Conservation (phyloP, 2,888 invertebrate species). For the Bugula neritina region DNA sequence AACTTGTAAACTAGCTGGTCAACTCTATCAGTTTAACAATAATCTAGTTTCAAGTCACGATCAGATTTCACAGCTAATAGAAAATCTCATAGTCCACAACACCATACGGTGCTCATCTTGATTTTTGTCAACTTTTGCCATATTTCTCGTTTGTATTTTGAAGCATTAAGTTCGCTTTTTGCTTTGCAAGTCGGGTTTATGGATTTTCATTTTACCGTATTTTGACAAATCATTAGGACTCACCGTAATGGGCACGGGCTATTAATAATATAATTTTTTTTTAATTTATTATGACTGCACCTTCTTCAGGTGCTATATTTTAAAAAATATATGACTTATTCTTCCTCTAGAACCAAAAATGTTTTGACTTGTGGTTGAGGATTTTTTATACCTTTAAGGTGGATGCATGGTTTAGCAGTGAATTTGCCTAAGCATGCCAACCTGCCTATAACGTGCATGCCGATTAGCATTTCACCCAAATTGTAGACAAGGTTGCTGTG, state of each 20-base stretch:
- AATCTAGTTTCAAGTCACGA: not conserved
- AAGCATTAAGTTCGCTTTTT: no score
- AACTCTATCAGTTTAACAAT: not conserved
- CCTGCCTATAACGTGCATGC: no score
- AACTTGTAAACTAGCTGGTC: not conserved
- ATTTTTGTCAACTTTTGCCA: not conserved
- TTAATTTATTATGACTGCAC: slow-evolving; percentile 19
- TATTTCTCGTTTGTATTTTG: no score
- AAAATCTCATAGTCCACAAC: not conserved
- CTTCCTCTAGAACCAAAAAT: slow-evolving; percentile 23
- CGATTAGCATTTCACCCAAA: no score
- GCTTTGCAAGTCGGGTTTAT: no score
- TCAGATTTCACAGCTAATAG: not conserved
- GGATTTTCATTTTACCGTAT: no score
- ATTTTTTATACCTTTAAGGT: no score
- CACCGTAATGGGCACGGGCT: slow-evolving; percentile 1
- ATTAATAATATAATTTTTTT: not conserved
- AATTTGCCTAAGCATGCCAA: no score
- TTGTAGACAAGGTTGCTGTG: no score
- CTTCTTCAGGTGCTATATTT: not conserved
- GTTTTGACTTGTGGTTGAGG: slow-evolving; percentile 1
- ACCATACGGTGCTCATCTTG: not conserved
- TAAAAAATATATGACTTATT: slow-evolving; percentile 23
- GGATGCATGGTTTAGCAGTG: no score
- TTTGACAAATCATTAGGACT: slow-evolving; percentile 13